Evolutionary conservation across 2,888 invertebrate species (phyloP), one percentile per base, ranked within the genome.

Genomic region (Uloborus plumipes): DNA sequence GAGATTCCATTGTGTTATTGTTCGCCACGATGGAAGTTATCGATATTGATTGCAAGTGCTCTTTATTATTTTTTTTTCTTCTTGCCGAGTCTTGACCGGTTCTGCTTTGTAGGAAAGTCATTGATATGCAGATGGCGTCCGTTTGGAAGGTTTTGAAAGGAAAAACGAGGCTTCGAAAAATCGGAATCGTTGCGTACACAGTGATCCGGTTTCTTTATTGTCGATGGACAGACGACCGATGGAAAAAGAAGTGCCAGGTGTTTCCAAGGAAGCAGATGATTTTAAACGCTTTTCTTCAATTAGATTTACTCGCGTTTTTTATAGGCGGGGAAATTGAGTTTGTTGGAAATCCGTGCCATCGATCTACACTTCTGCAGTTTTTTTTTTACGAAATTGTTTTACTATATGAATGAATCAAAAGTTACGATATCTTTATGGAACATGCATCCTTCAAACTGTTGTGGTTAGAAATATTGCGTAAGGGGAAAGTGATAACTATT

Each of bases 121-220:
- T 80, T 80, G 64, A 74, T 80, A 80, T 80, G 62, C 80, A 70
- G 74, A 62, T 69, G 70, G 74, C 70, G 80, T 79, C 47, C 55
- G 14, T 39, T 7, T n/a, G 26, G 53, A 22, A 20, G 51, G 39
- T 39, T 69, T 47, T 39, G 70, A 78, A 78, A 78, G 70, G 73
- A 73, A 80, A 79, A 80, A 80, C 73, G 80, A 78, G 71, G 67
- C 51, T 61, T 67, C 31, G 59, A 49, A 64, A 74, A 74, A 66
- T 74, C 49, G 65, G 49, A 80, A 70, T 73, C 79, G 70, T 73
- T 79, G 47, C 69, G 69, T 58, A 73, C 80, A 67, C 67, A 49
- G 61, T 74, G 80, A 80, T 80, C 80, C 69, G 80, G 74, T 80
- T 80, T 80, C 80, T 51, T 67, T 65, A 18, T 65, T 47, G 39